Evolutionary conservation across 2,113 vertebrate genomes (phyloP).

Genomic region (Lepus americanus): DNA sequence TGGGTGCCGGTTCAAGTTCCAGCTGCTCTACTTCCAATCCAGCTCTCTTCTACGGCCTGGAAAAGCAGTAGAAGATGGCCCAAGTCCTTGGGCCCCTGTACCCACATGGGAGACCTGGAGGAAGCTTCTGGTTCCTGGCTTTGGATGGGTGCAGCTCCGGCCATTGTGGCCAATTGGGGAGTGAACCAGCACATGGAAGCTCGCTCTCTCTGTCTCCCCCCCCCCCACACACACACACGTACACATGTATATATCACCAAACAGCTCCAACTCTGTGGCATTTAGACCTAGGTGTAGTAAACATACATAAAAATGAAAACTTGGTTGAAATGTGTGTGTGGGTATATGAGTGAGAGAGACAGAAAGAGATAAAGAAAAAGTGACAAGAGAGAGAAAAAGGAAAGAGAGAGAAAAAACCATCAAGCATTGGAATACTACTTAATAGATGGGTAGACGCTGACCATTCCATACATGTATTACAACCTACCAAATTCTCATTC

Average conservation of each 20-base stretch:
- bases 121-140: no score
- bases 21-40: no score
- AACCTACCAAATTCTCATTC: neutral
- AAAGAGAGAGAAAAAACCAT: neutral
- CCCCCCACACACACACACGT: no score
- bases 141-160: no score
- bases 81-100: no score
- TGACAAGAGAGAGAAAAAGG: neutral
- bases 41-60: no score
- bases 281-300: constrained; percentile 4
- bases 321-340: neutral
- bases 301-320: neutral
- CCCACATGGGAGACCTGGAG: no score
- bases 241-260: neutral
- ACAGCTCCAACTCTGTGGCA: neutral
- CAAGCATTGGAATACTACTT: neutral
- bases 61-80: no score
- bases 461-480: neutral
- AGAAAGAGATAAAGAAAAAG: neutral
- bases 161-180: no score
- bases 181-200: no score
- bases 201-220: no score
- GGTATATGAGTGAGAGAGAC: neutral
- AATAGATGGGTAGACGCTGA: neutral
- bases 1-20: no score